Percentiles rank a stretch among this genome's conserved stretches.
phyloP scores from a whole-genome alignment of 2,797 vertebrate species.

The Gambusia yucatana region DNA sequence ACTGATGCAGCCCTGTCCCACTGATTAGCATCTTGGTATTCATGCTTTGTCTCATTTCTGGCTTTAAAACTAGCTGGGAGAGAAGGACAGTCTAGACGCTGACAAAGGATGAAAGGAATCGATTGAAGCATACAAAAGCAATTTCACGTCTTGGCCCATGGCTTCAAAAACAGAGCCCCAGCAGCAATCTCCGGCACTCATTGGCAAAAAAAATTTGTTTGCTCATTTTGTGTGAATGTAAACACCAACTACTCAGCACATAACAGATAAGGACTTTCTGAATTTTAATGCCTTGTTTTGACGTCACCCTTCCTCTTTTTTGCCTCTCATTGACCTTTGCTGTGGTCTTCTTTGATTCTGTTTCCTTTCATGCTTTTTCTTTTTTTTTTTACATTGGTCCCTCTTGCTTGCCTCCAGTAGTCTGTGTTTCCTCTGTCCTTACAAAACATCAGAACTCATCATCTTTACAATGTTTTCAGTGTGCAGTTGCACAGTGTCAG shows the following conservation, averaged over 20 bases:
- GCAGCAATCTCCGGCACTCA: slow-evolving; percentile 8
- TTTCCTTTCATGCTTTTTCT: slow-evolving; percentile 27
- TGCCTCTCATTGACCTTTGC: slow-evolving; percentile 39
- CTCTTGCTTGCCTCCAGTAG: slow-evolving; percentile 31
- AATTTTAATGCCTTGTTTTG: slow-evolving; percentile 23
- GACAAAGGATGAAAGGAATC: slow-evolving; percentile 54
- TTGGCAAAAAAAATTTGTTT: slow-evolving; percentile 7
- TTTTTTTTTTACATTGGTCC: slow-evolving; percentile 30
- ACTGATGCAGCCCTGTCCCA: neutral
- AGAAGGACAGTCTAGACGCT: slow-evolving; percentile 48
- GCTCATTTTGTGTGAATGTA: slow-evolving; percentile 17
- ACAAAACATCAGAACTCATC: slow-evolving; percentile 32
- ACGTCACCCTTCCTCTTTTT: slow-evolving; percentile 34
- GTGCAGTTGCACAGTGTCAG: slow-evolving; percentile 29
- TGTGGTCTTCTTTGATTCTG: slow-evolving; percentile 16
- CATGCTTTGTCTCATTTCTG: slow-evolving; percentile 14
- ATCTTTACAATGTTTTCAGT: slow-evolving; percentile 31
- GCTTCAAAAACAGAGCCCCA: slow-evolving; percentile 39
- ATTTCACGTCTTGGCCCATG: slow-evolving; percentile 53
- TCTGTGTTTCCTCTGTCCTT: slow-evolving; percentile 56
- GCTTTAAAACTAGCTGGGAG: slow-evolving; percentile 24
- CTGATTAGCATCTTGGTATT: slow-evolving; percentile 9
- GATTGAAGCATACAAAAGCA: slow-evolving; percentile 56
- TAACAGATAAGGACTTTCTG: slow-evolving; percentile 8
- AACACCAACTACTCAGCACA: neutral